These are phyloP conservation scores for Ceryle rudis DNA, from an alignment of 2,797 vertebrate species.

Conservation along the genomic window DNA sequence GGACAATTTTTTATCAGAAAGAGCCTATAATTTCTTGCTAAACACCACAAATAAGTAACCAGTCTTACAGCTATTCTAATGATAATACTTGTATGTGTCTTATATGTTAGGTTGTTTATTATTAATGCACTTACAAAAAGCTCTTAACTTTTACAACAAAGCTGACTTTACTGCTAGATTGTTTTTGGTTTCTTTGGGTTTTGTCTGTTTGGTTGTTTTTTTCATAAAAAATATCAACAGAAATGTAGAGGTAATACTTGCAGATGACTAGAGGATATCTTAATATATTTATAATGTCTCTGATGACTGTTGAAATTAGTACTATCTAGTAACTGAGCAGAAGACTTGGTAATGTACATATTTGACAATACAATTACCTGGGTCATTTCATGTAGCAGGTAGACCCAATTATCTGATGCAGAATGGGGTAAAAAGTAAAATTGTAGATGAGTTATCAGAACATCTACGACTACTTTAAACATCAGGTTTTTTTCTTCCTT, in stretches of 20 bases:
- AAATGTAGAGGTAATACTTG: neutral
- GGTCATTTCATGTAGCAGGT: neutral
- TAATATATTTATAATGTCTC: neutral
- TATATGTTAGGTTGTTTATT: neutral
- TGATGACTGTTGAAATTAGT: neutral
- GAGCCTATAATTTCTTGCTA: neutral
- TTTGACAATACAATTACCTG: neutral
- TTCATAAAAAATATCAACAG: neutral
- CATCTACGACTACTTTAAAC: neutral
- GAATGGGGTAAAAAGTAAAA: neutral
- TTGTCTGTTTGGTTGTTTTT: fast-evolving
- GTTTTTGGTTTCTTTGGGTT: neutral
- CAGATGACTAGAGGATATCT: neutral
- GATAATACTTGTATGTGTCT: neutral
- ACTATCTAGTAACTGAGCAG: neutral
- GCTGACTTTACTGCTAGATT: neutral
- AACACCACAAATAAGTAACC: neutral
- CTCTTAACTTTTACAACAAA: neutral
- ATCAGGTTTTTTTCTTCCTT: neutral
- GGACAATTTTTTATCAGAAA: neutral
- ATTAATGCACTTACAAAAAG: neutral
- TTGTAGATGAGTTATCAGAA: neutral
- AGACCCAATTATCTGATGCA: neutral
- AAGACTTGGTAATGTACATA: neutral
- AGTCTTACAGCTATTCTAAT: neutral